Evolutionary conservation across 1,140 invertebrate genomes (phyloP).

Genomic region (Druon quercuslanigerum): DNA sequence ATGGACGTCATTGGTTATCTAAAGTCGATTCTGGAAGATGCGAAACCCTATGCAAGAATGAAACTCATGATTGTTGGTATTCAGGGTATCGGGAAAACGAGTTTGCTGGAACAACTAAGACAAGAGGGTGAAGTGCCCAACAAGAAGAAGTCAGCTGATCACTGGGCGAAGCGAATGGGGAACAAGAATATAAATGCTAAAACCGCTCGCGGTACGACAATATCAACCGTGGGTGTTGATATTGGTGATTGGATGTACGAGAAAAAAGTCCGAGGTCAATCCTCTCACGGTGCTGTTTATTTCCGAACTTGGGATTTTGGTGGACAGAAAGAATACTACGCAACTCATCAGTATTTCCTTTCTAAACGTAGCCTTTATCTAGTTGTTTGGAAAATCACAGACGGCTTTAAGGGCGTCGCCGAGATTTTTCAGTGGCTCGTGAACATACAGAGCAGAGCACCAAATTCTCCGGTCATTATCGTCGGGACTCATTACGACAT

Average conservation of each 20-base stretch:
- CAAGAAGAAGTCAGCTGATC: slow-evolving; percentile 86
- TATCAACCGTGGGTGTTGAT: slow-evolving; percentile 97
- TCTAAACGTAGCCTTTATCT: slow-evolving; percentile 96
- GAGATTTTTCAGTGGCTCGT: slow-evolving; percentile 96
- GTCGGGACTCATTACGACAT: slow-evolving; percentile 97
- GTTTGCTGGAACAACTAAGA: slow-evolving; percentile 90
- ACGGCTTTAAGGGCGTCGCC: slow-evolving; percentile 92
- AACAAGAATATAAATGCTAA: slow-evolving; percentile 88
- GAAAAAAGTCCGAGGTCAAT: slow-evolving; percentile 83
- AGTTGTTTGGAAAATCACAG: slow-evolving; percentile 95
- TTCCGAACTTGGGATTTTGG: slow-evolving; percentile 99
- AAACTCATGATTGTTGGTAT: slow-evolving; percentile 98
- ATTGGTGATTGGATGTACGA: slow-evolving; percentile 97
- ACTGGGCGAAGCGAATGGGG: slow-evolving; percentile 96
- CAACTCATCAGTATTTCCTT: slow-evolving; percentile 98
- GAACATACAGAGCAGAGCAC: slow-evolving; percentile 95
- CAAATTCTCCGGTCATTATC: slow-evolving; percentile 95
- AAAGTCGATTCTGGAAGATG: slow-evolving; percentile 92
- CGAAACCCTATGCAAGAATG: slow-evolving; percentile 95
- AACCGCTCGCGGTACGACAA: slow-evolving; percentile 85
- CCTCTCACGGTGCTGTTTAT: slow-evolving; percentile 90
- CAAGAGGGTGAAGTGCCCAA: slow-evolving; percentile 88
- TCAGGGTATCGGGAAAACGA: slow-evolving; percentile 89
- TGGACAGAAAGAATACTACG: slow-evolving; percentile 97
- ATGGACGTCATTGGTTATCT: slow-evolving; percentile 98